Evolutionary conservation across 2,113 vertebrate species (phyloP), one percentile per base, ranked within the genome.

Genomic region (Psittacula cyanocephala): DNA sequence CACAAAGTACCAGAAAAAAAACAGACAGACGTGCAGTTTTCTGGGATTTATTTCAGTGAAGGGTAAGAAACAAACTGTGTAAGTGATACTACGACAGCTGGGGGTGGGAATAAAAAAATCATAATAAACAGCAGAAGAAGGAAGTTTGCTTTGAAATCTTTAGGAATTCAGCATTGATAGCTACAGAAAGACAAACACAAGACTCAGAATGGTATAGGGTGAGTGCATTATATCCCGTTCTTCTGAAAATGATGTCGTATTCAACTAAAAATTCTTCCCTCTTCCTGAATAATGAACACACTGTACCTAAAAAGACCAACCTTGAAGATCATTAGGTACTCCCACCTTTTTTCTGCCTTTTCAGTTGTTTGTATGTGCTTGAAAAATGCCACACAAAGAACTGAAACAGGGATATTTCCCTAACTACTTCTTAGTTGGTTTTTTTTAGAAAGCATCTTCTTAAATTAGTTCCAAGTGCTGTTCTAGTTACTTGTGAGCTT

Each of bases 11-110:
- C 20, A 74, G 43, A 57, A 79, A 96, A 95, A 89, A 95, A 88
- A 37, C 11, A 89, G 89, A 77, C 50, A 97, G 71, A 87, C 67
- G 10, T 10, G 49, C 91, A 89, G 59, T 88, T 92, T 97, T 95
- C 86, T 85, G 89, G 69, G 82, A 79, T 63, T 86, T 96, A 64
- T 55, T 82, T 86, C 95, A 85, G 76, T 95, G 92, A 94, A 93
- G 76, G 44, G 55, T 94, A 87, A 77, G 68, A 92, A 68, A 59
- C 78, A 91, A 87, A 55, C 4, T 81, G 69, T 47, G 5, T 71
- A 67, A 95, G 50, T 60, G 53, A 68, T 53, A 64, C 47, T 83
- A 67, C 91, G 81, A 80, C 81, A 93, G 44, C 75, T 67, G 50
- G 9, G 22, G 10, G 17, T 7, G 31, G 35, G 35, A 75, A 63